Evolutionary conservation across 2,797 vertebrate species (phyloP), one percentile per base, ranked within the genome.

Genomic region (Tolypeutes matacus): DNA sequence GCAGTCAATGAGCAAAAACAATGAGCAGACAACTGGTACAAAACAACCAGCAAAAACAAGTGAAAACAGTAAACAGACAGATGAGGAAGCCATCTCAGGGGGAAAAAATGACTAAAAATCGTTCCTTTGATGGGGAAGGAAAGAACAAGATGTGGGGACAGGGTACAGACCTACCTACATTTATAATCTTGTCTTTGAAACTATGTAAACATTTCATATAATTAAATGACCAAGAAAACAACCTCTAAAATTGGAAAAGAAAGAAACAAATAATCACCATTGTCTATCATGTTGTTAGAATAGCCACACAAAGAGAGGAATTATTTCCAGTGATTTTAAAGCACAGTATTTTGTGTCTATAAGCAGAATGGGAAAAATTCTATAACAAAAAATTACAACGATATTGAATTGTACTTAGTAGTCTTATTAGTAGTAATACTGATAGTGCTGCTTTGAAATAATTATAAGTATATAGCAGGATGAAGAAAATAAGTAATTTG

Each of bases 181-280:
- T 77, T 46, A 78, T 23, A 67, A 6, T 39, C 80, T 73, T 87
- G 80, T 76, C 76, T 96, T 81, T 84, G 73, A 75, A 88, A 84
- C 27, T 70, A 78, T 12, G 12, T 31, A 69, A 83, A 76, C 3
- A 6, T 70, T 87, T 94, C 53, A 80, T 0, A 5, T 51, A 72
- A 60, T 92, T 49, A 80, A 56, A 73, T 60, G 39, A 92, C 31
- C 75, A 89, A 95, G 67, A 69, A 80, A 92, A 56, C 10, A 34
- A 83, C 31, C 70, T 94, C 83, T 89, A 56, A 76, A 96, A 85
- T 25, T 42, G 84, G 88, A 64, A 86, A 86, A 89, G 56, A 42
- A 49, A 60, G 36, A 84, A 93, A 91, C 27, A 90, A 84, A 49
- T 23, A 46, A 75, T 39, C 29, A n/a, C 46, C 65, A 65, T 70